These are phyloP conservation scores for Erpornis zantholeuca DNA, from an alignment of 2,113 vertebrate genomes.

Conservation along the genomic window DNA sequence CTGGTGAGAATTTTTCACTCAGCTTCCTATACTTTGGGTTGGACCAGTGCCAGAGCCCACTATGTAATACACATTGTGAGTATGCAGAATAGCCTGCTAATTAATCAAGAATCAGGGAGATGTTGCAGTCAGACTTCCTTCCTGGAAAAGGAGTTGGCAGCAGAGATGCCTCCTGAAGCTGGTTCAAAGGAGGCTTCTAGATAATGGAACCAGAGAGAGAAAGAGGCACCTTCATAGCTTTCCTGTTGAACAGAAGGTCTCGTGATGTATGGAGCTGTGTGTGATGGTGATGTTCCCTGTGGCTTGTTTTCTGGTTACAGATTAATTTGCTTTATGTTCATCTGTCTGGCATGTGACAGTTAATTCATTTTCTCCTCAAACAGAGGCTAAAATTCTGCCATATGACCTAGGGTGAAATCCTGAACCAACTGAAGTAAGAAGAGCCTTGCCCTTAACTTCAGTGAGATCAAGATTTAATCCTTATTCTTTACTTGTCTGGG, in stretches of 20 bases:
- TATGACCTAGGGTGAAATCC: neutral
- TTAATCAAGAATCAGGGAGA: neutral
- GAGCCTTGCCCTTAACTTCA: neutral
- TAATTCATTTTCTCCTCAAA: constrained; percentile 70
- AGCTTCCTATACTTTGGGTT: constrained; percentile 31
- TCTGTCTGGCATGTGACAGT: constrained; percentile 66
- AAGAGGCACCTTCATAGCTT: constrained; percentile 28
- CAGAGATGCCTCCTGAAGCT: neutral
- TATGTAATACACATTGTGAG: neutral
- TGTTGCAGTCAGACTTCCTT: neutral
- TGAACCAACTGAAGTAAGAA: neutral
- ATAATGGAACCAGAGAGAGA: neutral
- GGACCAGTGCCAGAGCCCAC: neutral
- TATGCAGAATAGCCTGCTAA: neutral
- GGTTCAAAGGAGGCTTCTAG: neutral
- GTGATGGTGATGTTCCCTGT: constrained; percentile 38
- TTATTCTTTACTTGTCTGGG: neutral
- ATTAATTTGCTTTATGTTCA: constrained; percentile 66
- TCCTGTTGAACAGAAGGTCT: constrained; percentile 18
- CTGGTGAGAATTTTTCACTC: constrained; percentile 44
- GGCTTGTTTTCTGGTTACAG: constrained; percentile 40
- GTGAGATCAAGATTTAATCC: neutral
- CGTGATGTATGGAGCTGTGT: constrained; percentile 27
- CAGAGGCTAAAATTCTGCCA: constrained; percentile 28
- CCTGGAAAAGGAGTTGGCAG: neutral